Evolutionary conservation across 2,113 vertebrate species (phyloP), one percentile per base, ranked within the genome.

Genomic region (Chinchilla lanigera): DNA sequence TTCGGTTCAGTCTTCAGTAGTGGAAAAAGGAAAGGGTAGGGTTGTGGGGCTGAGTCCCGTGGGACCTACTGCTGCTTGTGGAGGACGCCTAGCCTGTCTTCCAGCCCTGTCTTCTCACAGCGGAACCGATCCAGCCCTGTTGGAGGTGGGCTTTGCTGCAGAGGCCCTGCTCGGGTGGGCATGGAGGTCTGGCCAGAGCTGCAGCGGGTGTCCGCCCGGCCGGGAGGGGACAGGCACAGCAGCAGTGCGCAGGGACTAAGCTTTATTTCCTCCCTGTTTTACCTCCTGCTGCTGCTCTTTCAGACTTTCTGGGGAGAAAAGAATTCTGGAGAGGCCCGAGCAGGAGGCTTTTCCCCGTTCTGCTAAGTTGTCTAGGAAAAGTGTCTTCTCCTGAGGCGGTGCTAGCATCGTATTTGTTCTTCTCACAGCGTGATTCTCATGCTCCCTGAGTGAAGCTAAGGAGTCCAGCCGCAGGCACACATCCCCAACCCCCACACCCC

Each of bases 351-450:
- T 47, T 92, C 71, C 33, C 54, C 20, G 5, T 83, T 90, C 38
- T 93, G 50, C 65, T 90, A 58, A 90, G 52, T 89, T 81, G 14
- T 94, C 35, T 88, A 81, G 87, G 41, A 82, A 44, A 90, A 86
- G 13, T 80, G 30, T 89, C 71, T 71, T 78, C 35, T 77, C 75
- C 58, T 56, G 24, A 85, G 86, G 69, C 41, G 41, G 14, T 90
- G 24, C 58, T 69, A 44, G 16, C 26, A 14, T 33, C 69, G 33
- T 33, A 35, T 77, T 89, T 84, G 28, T 56, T 96, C 26, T 50
- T 65, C 91, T 89, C 90, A 17, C 86, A 90, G 63, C 78, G 80
- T 67, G 14, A 24, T 71, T 95, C 28, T 56, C 38, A 28, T 1
- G 44, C 60, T 61, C 75, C 71, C 20, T 94, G 47, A 52, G 75